Evolutionary conservation across 2,888 invertebrate genomes (phyloP), one percentile per base, ranked within the genome.

Genomic region (Campoplex nolae): DNA sequence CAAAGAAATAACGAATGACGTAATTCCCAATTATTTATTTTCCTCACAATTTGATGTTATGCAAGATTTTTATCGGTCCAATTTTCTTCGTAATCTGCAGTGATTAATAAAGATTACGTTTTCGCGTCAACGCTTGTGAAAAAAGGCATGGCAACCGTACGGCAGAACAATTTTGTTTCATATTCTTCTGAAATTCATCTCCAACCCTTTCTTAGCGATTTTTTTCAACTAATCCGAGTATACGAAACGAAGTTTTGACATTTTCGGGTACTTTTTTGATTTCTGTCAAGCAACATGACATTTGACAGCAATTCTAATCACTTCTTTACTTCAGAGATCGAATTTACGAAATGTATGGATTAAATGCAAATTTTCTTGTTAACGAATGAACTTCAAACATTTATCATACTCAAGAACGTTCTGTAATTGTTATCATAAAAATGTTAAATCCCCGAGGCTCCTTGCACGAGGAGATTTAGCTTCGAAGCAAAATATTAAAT

Each of bases 1-100:
- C 23, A 23, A 74, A 75, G 54, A 83, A 81, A 74, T 82, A 65
- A 45, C 62, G 54, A 58, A 38, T 42, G 16, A 51, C 67, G 35
- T 67, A 77, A 77, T 56, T 56, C 32, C 35, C 67, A n/a, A 83
- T 11, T 28, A 23, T 58, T 62, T 62, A 11, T 16, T 11, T 23
- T 62, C 2, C 58, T 11, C 3, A 32, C 9, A 9, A 13, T 16
- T 23, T 32, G 28, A 7, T 28, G 11, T 58, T 28, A 58, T 13
- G 58, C 28, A 58, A 58, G 11, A 13, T 28, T 28, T 0, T 28
- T 58, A 58, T 28, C 0, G 13, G 28, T 28, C 3, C 9, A 23
- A 8, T 56, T 23, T 23, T 9, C 2, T 23, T 28, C 11, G 23
- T 28, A 28, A 28, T 58, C 28, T 23, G 28, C n/a, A 42, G 9